Evolutionary conservation across 2,888 invertebrate genomes (phyloP).

Genomic region (Hyalella azteca): DNA sequence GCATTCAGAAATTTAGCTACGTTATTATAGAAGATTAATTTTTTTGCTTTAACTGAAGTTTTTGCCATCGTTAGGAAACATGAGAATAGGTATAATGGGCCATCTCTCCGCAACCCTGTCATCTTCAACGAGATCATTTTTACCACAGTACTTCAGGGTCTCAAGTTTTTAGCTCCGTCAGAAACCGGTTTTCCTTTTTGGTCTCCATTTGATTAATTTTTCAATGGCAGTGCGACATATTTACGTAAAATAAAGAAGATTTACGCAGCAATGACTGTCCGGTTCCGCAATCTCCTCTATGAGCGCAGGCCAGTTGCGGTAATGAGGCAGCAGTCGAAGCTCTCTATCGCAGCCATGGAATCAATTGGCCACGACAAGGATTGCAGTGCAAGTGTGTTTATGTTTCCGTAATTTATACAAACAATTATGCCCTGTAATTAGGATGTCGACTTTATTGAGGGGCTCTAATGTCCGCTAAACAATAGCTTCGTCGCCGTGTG

Average conservation of each 20-base stretch:
- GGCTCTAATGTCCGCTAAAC: slow-evolving; percentile 16
- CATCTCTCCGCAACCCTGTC: neutral
- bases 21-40: too few species aligned
- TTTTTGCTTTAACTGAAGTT: too few species aligned
- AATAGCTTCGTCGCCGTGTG: slow-evolving; percentile 16
- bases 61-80: too few species aligned
- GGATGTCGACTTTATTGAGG: slow-evolving; percentile 26
- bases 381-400: slow-evolving; percentile 21
- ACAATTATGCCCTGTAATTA: slow-evolving; percentile 28
- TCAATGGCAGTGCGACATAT: neutral
- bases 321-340: slow-evolving; percentile 2
- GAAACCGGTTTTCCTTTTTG: neutral
- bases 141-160: neutral
- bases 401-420: slow-evolving; percentile 35
- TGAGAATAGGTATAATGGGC: too few species aligned
- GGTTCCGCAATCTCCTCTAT: neutral
- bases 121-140: neutral
- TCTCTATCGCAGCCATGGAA: neutral
- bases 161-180: neutral
- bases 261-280: neutral
- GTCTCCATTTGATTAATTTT: slow-evolving; percentile 2
- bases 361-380: slow-evolving; percentile 30
- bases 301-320: neutral
- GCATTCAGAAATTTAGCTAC: too few species aligned
- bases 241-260: neutral